Conservation (phyloP, 2,888 invertebrate genomes). For the Exephanes ischioxanthus region DNA sequence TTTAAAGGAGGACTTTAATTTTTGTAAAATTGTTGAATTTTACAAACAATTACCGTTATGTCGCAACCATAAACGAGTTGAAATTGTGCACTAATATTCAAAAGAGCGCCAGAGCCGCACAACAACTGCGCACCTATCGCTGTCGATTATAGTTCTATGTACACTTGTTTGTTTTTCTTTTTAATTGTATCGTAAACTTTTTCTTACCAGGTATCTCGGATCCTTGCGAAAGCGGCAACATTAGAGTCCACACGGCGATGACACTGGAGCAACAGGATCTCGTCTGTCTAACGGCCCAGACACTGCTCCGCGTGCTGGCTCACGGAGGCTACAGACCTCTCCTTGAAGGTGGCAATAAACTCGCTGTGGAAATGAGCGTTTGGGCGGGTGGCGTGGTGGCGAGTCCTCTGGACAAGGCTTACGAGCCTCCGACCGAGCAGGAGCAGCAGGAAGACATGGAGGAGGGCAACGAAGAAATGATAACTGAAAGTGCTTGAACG, state of each 20-base stretch:
- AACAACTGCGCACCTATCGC: too few relatives aligned
- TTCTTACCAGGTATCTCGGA: conserved; percentile 90
- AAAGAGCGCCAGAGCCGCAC: too few relatives aligned
- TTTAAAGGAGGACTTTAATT: neutral
- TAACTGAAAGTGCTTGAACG: conserved; percentile 85
- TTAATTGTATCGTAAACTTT: neutral
- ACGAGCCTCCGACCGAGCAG: conserved; percentile 91
- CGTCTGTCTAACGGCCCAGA: conserved; percentile 97
- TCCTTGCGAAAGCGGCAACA: conserved; percentile 96
- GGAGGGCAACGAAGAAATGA: conserved; percentile 89
- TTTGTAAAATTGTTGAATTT: neutral
- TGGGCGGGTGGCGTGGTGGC: conserved; percentile 98
- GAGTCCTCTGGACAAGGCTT: conserved; percentile 97
- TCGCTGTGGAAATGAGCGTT: conserved; percentile 96
- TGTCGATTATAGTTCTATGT: too few relatives aligned
- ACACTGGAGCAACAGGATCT: conserved; percentile 96
- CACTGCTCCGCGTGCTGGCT: conserved; percentile 94
- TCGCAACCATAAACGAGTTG: neutral
- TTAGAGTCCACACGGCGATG: conserved; percentile 96
- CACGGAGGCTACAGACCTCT: conserved; percentile 98
- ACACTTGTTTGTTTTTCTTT: neutral
- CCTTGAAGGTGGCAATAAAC: conserved; percentile 89
- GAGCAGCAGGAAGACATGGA: conserved; percentile 91
- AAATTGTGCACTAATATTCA: conserved; percentile 3
- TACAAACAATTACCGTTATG: too few relatives aligned